Evolutionary conservation across 1,140 invertebrate species (phyloP).

Genomic region (Megalopta genalis): DNA sequence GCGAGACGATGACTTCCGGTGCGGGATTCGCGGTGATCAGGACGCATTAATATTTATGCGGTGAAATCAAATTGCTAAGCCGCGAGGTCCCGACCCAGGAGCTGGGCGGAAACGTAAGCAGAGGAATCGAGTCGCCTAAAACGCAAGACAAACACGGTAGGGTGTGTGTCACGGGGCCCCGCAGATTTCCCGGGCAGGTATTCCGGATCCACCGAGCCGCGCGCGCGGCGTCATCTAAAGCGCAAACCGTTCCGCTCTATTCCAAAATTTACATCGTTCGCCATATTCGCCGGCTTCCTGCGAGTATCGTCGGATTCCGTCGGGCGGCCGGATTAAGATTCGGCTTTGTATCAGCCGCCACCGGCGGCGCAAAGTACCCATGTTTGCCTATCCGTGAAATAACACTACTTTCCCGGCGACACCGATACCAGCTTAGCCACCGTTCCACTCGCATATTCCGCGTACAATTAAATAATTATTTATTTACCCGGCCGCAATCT

Average conservation of each 20-base stretch:
- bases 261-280: conserved; percentile 69
- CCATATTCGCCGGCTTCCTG: conserved; percentile 57
- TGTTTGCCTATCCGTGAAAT: conserved; percentile 61
- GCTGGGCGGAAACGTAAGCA: conserved; percentile 69
- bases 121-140: conserved; percentile 66
- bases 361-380: conserved; percentile 8
- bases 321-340: conserved; percentile 58
- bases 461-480: not conserved
- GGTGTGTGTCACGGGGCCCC: conserved; percentile 61
- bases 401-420: conserved; percentile 37
- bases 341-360: conserved; percentile 28
- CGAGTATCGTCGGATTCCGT: conserved; percentile 62
- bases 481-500: not conserved
- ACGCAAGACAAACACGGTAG: conserved; percentile 73
- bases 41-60: conserved; percentile 75
- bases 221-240: conserved; percentile 39
- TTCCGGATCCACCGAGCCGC: conserved; percentile 54
- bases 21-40: conserved; percentile 21
- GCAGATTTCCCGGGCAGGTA: conserved; percentile 69
- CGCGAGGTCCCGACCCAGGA: conserved; percentile 59
- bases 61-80: conserved; percentile 71
- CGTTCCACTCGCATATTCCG: not conserved
- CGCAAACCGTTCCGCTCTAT: conserved; percentile 51
- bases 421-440: not conserved
- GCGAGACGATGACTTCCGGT: not conserved